Evolutionary conservation across 2,113 vertebrate genomes (phyloP), one percentile per base, ranked within the genome.

Genomic region (Muntiacus reevesi): DNA sequence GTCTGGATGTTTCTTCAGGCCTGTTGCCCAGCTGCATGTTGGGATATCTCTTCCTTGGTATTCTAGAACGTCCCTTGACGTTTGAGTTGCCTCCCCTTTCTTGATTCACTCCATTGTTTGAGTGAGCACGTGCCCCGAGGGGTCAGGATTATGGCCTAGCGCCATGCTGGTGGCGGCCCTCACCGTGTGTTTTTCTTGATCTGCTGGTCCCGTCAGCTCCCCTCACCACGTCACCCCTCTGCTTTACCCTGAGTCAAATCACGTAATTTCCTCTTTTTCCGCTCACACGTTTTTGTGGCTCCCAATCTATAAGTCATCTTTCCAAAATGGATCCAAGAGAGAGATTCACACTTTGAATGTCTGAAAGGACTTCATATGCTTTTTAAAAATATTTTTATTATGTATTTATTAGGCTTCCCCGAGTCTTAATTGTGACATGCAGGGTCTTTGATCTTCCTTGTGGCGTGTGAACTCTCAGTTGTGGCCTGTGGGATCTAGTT

Each of bases 21-120:
- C 40, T 25, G 3, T 6, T 50, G 71, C 71, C 4, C 23, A 27
- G 71, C 71, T 7, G 71, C 60, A 4, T 59, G 60, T 30, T 62
- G 62, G 10, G 23, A 16, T 36, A 50, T 7, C 71, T 81, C 91
- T 54, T 82, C 45, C 17, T 47, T 76, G 27, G 83, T 52, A 27
- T 86, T 95, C 94, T 86, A 47, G 74, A 97, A 90, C 33, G 27
- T 87, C 47, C 60, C 71, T 78, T 52, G 87, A 27, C 4, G 40
- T 67, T 89, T 67, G 50, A 89, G 4, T 23, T 52, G 43, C 23
- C 16, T 47, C 6, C 15, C 25, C 50, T 60, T 54, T 92, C 11
- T 27, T 28, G 54, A 28, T 17, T 43, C 30, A 15, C 16, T 36
- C 36, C 33, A 25, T 6, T 52, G 16, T 30, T 57, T 13, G 25